Evolutionary conservation across 2,888 invertebrate species (phyloP), one percentile per base, ranked within the genome.

Genomic region (Prenolepis imparis): DNA sequence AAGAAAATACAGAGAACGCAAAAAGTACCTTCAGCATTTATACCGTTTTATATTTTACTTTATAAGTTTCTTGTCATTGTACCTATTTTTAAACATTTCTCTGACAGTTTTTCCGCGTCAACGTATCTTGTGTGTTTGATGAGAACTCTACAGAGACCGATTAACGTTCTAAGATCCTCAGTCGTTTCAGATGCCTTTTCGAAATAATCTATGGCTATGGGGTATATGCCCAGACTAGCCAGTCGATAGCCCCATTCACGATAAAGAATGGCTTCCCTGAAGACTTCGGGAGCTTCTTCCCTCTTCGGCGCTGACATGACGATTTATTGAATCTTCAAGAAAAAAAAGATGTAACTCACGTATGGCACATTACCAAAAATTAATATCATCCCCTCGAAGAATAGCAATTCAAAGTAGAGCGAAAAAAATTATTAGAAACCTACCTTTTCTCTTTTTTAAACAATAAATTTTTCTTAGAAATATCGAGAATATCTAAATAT

Each of bases 221-320:
- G 61, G 15, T 87, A 90, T 64, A 86, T 87, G n/a, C 89, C 90
- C 5, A 88, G 63, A 11, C 36, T 78, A 4, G 88, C 87, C 48
- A 93, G 88, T 57, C 90, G 87, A 57, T 88, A 88, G n/a, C 92
- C 94, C 93, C 93, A 93, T 90, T 94, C 93, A 8, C 93, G 91
- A 81, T 94, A 92, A 12, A 93, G 88, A n/a, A 88, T 84, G 4
- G 91, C 70, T 11, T 90, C 92, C 28, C 87, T 87, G 80, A 92
- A 92, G 78, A 91, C 75, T 18, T 88, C 75, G 4, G 82, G 66
- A 3, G 39, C 70, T n/a, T 88, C 90, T 11, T 89, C 87, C 8
- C 74, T 81, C 32, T 70, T 82, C 28, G 63, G n/a, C 64, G 24
- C 73, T 74, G 85, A 78, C 87, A 88, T 87, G 55, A 21, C 61